Evolutionary conservation across 1,140 invertebrate genomes (phyloP), one percentile per base, ranked within the genome.

Genomic region (Zaprionus tsacasi): DNA sequence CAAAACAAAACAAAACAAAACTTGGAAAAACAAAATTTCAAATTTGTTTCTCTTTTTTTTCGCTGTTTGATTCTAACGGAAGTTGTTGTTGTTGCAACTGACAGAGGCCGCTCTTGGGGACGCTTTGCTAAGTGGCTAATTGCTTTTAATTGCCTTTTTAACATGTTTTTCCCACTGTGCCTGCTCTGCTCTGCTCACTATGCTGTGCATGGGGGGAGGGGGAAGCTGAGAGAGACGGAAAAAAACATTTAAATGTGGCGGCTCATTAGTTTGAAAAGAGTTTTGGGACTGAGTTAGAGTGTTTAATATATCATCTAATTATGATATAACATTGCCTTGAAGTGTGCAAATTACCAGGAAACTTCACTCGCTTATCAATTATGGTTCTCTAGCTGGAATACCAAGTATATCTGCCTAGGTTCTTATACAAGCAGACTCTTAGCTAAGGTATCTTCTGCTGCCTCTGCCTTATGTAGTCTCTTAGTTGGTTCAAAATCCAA

Each of bases 111-210:
- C 75, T 77, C 66, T 69, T 63, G 30, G 68, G 25, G 52, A 57
- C 58, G 58, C 54, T 80, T 80, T 78, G 85, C 83, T 88, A 88
- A 88, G 89, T 88, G 83, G 83, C 75, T 88, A 88, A 88, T 89
- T 89, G 85, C 78, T 75, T 83, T 83, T 89, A 88, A 88, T 88
- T 78, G 78, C 81, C 81, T 78, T 85, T 78, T 88, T 78, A 82
- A 76, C 82, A 88, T 70, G 38, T 38, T 38, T 38, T 33, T 27
- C 12, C 25, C 10, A 17, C 17, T 57, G 27, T 50, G 30, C 11
- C 27, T 3, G 27, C 27, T 30, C 27, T 30, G 27, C 27, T 30
- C 27, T 30, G 21, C 21, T 21, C 21, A 21, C 21, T 21, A n/a
- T n/a, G 21, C 21, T 21, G 1, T 21, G 21, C 2, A 21, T 21